phyloP scores from a whole-genome alignment of 35 echinoderm and acorn worm species.

The Patiria miniata region DNA sequence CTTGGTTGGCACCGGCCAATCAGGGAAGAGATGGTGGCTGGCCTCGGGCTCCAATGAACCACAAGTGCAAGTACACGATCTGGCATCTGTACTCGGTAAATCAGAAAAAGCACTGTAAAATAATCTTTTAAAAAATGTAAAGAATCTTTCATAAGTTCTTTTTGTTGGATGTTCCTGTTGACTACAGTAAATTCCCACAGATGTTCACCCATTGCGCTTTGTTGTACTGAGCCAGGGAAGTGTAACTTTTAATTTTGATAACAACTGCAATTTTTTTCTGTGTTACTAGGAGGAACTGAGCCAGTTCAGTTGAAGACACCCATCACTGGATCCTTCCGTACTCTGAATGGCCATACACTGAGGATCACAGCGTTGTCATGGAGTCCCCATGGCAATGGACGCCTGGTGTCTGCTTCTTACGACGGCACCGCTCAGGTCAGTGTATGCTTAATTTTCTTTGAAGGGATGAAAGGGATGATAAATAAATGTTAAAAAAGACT shows the following conservation, averaged over 20 bases:
- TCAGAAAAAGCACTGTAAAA: background rate
- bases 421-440: slow-evolving; percentile 93
- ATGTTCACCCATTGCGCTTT: too few species aligned
- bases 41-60: slow-evolving; percentile 91
- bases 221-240: too few species aligned
- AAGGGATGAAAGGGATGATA: too few species aligned
- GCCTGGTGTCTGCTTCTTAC: slow-evolving; percentile 82
- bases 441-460: background rate
- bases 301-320: slow-evolving; percentile 31
- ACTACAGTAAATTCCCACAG: too few species aligned
- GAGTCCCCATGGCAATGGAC: slow-evolving; percentile 78
- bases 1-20: slow-evolving; percentile 15
- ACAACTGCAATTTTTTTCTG: too few species aligned
- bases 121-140: too few species aligned
- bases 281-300: background rate
- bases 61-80: slow-evolving; percentile 81
- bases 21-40: slow-evolving; percentile 64
- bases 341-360: slow-evolving; percentile 72
- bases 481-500: too few species aligned
- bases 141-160: too few species aligned
- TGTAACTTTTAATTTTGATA: too few species aligned
- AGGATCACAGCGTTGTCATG: slow-evolving; percentile 83
- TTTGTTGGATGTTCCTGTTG: too few species aligned
- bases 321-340: slow-evolving; percentile 63
- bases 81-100: slow-evolving; percentile 67